Base-by-base conservation (phyloP, 2,113 vertebrate genomes). In the Sebastes fasciatus region DNA sequence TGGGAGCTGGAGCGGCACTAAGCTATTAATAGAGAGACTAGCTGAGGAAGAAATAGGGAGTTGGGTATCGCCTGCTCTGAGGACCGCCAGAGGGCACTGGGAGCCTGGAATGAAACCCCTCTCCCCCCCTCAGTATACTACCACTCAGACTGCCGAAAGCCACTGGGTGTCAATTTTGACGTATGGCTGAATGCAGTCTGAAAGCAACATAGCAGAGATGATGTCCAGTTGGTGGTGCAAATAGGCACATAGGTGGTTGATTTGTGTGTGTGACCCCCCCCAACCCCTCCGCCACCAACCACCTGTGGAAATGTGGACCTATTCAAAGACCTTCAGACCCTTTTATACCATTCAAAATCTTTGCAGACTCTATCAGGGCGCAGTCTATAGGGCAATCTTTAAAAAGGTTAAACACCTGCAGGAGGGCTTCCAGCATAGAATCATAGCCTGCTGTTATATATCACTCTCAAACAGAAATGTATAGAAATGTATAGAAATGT, bases 11-110 rank as follows among this genome's bases (percentile, higher is more conserved):
- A 92, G 87, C 79, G 45, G 87, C 90, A 93, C 90, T 93, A 92
- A 92, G 91, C 85, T 86, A 87, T 90, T 94, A 93, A 94, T 92
- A 93, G 89, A 80, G 74, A 81, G 70, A 83, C 79, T 72, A 69
- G 86, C 73, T 61, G 66, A 16, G 63, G 72, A 83, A 79, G 76
- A 79, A 77, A 74, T 57, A 34, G 77, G 67, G 66, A 85, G 78
- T 69, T 74, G 61, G 66, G 68, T 78, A 54, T 68, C 0, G 40
- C 13, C 85, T 74, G 80, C 72, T 83, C 76, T 54, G 64, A 85
- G 65, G 67, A 60, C 84, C 74, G 49, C 87, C 84, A 89, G 87
- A 93, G 91, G 87, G 70, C 89, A 87, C 62, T 58, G 23, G 70
- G 77, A 81, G 60, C 57, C 76, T 83, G 52, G 79, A 92, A 88